These are phyloP conservation scores for Paradisaea rubra DNA, from an alignment of 2,113 vertebrate species.

Conservation along the genomic window DNA sequence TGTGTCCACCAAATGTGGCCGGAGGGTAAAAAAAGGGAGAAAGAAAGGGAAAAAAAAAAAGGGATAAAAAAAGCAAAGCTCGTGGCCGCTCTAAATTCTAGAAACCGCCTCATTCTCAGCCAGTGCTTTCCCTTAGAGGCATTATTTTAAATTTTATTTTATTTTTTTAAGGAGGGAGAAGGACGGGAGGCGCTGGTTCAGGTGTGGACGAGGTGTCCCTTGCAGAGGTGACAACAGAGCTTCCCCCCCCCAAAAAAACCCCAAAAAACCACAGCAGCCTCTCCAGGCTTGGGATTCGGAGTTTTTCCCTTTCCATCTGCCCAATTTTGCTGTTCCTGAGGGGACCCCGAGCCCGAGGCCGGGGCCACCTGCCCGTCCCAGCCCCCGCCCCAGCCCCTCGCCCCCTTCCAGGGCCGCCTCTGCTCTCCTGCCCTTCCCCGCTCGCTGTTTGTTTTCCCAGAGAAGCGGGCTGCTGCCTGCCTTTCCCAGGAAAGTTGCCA, in stretches of 20 bases:
- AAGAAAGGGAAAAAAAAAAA: not conserved
- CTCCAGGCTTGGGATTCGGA: fast-evolving
- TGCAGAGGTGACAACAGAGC: not conserved
- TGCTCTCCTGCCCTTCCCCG: not conserved
- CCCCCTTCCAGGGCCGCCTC: not conserved
- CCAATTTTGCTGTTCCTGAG: not conserved
- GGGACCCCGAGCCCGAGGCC: too few species aligned
- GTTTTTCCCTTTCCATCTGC: fast-evolving
- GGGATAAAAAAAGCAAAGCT: not conserved
- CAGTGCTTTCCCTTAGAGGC: not conserved
- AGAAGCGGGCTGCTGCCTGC: not conserved
- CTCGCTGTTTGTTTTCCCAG: conserved; percentile 9
- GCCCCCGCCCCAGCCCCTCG: not conserved
- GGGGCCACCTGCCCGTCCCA: not conserved
- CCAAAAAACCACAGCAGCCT: not conserved
- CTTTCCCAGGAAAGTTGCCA: not conserved
- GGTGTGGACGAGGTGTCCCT: not conserved
- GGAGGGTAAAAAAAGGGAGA: not conserved
- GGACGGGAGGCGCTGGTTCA: not conserved
- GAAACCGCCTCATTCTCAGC: fast-evolving
- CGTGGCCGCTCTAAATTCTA: not conserved
- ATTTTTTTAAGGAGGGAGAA: not conserved
- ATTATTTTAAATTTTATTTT: not conserved
- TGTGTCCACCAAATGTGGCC: conserved; percentile 63
- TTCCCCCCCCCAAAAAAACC: not conserved